Percentiles rank a stretch among this genome's conserved stretches.
Conservation (phyloP, 1,140 invertebrate species). For the Piezodorus guildinii region DNA sequence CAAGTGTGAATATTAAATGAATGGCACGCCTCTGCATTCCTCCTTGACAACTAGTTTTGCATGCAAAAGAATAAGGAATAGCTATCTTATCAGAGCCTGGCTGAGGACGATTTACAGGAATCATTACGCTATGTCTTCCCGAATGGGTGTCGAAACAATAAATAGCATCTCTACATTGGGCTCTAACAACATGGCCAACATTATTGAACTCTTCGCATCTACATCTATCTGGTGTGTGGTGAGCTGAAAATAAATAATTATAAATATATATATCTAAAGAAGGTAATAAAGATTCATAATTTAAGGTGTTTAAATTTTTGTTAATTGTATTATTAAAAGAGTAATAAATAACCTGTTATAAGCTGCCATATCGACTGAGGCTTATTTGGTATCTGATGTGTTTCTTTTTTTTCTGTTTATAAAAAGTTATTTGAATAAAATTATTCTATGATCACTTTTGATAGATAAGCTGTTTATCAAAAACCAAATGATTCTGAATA, state of each 20-base stretch:
- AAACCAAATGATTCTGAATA: no score
- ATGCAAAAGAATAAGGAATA: constrained; percentile 62
- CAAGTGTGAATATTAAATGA: constrained; percentile 65
- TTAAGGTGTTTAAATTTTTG: no score
- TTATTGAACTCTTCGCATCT: constrained; percentile 4
- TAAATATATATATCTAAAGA: no score
- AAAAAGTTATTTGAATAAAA: no score
- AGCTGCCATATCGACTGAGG: no score
- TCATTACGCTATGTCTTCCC: constrained; percentile 30
- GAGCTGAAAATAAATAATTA: constrained; percentile 19
- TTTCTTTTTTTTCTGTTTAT: no score
- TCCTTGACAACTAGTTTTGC: constrained; percentile 65
- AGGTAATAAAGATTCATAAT: no score
- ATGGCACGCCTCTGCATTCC: constrained; percentile 67
- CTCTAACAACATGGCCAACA: constrained; percentile 21
- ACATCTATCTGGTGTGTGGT: constrained; percentile 16
- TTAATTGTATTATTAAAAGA: no score
- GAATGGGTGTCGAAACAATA: constrained; percentile 14
- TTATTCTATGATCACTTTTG: no score
- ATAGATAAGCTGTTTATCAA: no score
- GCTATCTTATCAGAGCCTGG: constrained; percentile 46
- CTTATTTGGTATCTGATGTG: no score
- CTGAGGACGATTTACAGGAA: constrained; percentile 47
- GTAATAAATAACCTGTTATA: no score
- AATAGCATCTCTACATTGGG: constrained; percentile 3